Evolutionary conservation across 2,113 vertebrate species (phyloP), one percentile per base, ranked within the genome.

Genomic region (Sebastes fasciatus): DNA sequence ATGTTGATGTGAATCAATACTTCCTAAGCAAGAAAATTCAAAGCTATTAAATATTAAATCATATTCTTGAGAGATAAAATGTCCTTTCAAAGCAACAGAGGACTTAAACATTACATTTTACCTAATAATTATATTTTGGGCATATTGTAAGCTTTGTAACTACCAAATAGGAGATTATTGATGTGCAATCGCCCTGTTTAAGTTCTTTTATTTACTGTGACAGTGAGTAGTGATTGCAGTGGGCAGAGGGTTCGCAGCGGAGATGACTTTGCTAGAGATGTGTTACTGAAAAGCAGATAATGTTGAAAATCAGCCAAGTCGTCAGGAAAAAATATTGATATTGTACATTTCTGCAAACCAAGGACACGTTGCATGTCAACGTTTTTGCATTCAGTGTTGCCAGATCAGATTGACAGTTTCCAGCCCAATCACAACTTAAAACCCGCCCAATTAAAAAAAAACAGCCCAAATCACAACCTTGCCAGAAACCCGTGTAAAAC

Each of bases 1-100:
- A 62, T 52, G 11, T 26, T 61, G 17, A 70, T 60, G 40, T 49
- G 11, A 74, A 68, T 68, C 34, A 62, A 74, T 51, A 62, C 42
- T 61, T 67, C 4, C 54, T 17, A 7, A 45, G n/a, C 42, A 49
- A 11, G 48, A 54, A 12, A 60, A 51, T 13, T 74, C n/a, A 68
- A 63, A 34, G 57, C 8, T 42, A 73, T 73, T 54, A 51, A 5
- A 75, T 49, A 19, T 71, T 1, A 2, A 57, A 42, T 48, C 4
- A 19, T 58, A 11, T 21, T 64, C 21, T 9, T 5, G 0, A 40
- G 57, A 48, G 42, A 77, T 77, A 23, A 42, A 49, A 64, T 10
- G 13, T 40, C n/a, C 10, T 52, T 52, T 52, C 26, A 52, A 60
- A 61, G 62, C 19, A 13, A 9, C 8, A 19, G 13, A 8, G 45